Evolutionary conservation across 2,888 invertebrate species (phyloP).

Genomic region (Ganaspis brasiliensis): DNA sequence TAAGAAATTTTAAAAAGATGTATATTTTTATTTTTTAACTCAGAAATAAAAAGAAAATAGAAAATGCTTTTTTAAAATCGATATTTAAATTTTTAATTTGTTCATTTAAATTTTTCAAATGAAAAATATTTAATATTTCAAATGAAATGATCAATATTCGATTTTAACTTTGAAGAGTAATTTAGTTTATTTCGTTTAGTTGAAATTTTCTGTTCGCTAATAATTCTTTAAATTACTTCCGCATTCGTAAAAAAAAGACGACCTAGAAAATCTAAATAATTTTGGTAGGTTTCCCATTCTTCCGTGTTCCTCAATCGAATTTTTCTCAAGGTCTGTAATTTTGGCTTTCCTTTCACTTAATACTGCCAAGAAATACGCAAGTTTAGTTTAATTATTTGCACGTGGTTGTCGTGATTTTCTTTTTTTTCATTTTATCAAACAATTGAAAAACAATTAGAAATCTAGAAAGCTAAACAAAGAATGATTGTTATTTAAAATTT

Average conservation of each 20-base stretch:
- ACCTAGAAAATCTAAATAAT: conserved; percentile 22
- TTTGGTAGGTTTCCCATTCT: conserved; percentile 34
- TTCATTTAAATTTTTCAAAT: conserved; percentile 14
- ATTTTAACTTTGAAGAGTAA: not conserved
- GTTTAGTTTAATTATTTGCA: not conserved
- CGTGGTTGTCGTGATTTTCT: not conserved
- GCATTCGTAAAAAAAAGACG: not conserved
- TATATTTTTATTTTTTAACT: too few species aligned
- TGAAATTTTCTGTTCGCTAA: not conserved
- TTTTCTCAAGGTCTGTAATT: conserved; percentile 23
- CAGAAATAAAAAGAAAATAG: too few species aligned
- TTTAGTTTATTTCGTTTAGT: not conserved
- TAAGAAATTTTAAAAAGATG: too few species aligned
- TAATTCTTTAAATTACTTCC: not conserved
- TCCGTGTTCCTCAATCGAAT: conserved; percentile 41
- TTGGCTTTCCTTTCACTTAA: conserved; percentile 19
- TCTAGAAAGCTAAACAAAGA: not conserved
- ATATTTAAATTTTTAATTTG: not conserved
- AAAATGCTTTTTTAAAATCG: too few species aligned
- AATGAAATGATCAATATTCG: not conserved
- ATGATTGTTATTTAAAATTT: too few species aligned
- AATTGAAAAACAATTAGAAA: not conserved
- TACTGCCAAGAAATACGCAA: conserved; percentile 41
- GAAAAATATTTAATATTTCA: too few species aligned
- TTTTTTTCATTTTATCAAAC: not conserved